Conservation (phyloP, 2,888 invertebrate genomes). For the Ectemnius continuus region DNA sequence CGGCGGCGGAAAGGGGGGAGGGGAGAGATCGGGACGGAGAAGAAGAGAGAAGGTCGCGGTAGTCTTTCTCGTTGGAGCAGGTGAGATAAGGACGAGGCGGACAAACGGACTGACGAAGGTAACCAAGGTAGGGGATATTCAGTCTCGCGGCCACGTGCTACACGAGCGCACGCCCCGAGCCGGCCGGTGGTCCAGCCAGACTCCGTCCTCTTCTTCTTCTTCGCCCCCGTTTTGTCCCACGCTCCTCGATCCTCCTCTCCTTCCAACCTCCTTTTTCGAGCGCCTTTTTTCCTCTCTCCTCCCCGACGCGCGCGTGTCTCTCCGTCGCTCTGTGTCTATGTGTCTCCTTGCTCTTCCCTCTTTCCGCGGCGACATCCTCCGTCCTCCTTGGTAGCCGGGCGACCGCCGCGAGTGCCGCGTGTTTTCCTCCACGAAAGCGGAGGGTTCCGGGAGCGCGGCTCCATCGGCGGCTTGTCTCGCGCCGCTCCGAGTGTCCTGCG, state of each 20-base stretch:
- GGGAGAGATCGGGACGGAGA: conserved; percentile 35
- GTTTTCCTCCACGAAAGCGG: conserved; percentile 8
- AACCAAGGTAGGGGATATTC: conserved; percentile 74
- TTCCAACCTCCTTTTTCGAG: conserved; percentile 28
- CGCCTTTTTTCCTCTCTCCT: neutral
- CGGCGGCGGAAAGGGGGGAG: neutral
- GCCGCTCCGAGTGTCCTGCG: neutral
- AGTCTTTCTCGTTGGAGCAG: conserved; percentile 64
- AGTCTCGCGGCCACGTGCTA: conserved; percentile 77
- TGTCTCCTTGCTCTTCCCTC: neutral
- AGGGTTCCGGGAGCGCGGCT: conserved; percentile 9
- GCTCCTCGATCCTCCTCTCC: conserved; percentile 38
- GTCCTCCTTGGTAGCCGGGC: neutral
- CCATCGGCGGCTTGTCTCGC: conserved; percentile 6
- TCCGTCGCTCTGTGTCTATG: no score
- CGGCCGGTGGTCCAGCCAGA: conserved; percentile 70
- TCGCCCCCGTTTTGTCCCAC: conserved; percentile 51
- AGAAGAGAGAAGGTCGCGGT: conserved; percentile 62
- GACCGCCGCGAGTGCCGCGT: conserved; percentile 9
- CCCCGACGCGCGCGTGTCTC: neutral
- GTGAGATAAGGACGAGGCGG: conserved; percentile 72
- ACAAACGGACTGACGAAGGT: conserved; percentile 73
- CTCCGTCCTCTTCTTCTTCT: conserved; percentile 63
- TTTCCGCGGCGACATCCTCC: neutral
- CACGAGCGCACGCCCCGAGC: conserved; percentile 76